Base-by-base conservation (phyloP, 2,888 invertebrate species). In the Petrolisthes manimaculis region DNA sequence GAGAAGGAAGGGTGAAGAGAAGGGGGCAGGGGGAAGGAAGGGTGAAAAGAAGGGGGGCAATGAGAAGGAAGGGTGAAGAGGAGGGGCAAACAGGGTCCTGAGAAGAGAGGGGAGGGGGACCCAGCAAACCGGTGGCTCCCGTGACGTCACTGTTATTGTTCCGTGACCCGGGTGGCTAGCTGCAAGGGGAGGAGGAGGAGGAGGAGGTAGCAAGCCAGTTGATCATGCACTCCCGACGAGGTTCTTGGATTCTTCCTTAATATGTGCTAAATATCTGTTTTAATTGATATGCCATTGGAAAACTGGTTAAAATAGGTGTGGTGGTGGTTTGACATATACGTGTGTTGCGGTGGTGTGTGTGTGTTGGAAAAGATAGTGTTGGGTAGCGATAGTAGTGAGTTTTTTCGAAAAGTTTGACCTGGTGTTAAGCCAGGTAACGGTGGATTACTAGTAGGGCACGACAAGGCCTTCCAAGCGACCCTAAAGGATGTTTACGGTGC, bases 111-210 rank as follows among this genome's bases (percentile, higher is more conserved):
- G 14, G 71, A 21, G 71, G 61, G 80, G 21, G 24, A 8, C 79
- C 61, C 80, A 24, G 80, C 21, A 80, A 80, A 80, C 80, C 80
- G 80, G 80, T 79, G 79, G 24, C 24, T 37, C 61, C 12, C 55
- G 61, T 80, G 80, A 80, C 80, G 80, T 80, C 80, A 80, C 56
- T 61, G 80, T 80, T 80, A 80, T 80, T 80, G 80, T 80, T 61
- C 55, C 80, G 80, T 80, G 80, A 80, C 80, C 80, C 80, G 24
- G n/a, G 21, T 21, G 61, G 71, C 71, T n/a, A 21, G 14, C 9
- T 14, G 61, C n/a, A 6, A 18, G 71, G n/a, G 12, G 14, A 3
- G 12, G 71, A n/a, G 21, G 37, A 37, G 12, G 37, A 12, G 37
- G 37, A 18, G 12, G 37, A 77, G 75, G 37, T 37, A 37, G 79